Evolutionary conservation across 2,888 invertebrate genomes (phyloP), one percentile per base, ranked within the genome.

Genomic region (Eupithecia inturbata): DNA sequence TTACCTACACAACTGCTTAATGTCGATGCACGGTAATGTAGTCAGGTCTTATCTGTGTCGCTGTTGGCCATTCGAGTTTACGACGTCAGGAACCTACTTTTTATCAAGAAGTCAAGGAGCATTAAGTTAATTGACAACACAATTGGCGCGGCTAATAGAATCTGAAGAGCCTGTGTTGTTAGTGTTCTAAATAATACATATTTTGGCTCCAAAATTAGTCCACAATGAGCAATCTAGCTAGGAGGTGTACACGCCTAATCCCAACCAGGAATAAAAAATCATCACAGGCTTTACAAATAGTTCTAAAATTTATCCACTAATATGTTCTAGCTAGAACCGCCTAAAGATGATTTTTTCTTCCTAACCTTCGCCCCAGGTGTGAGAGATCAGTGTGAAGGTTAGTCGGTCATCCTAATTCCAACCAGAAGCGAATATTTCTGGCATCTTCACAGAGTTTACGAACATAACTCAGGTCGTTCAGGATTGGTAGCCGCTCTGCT

Each of bases 11-110:
- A 22, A 19, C 22, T 1, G 26, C n/a, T 26, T 57, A 26, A 26
- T 57, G 22, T 53, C 53, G 22, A 57, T 57, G 26, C 49, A 53
- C 10, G 57, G 57, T 14, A 22, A 26, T 26, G 12, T 26, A 0
- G 12, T 26, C 62, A 62, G 31, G 62, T 62, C 14, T 62, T 39
- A 26, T 39, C 39, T 66, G 66, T 66, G 66, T 66, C 66, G 19
- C 66, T 41, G 36, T 16, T 39, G 39, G 16, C 36, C 39, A 66
- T 66, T 14, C 36, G 14, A n/a, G 36, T 66, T 66, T 66, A 57
- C 26, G 57, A 57, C 57, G 57, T 22, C 26, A 57, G 26, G 26
- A 57, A 57, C 57, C 57, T 57, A 57, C 57, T 57, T 57, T 57
- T 57, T 57, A 57, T 14, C 57, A 57, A 57, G 57, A 57, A 57